Base-by-base conservation (phyloP, 2,888 invertebrate species). In the Elmis aenea region DNA sequence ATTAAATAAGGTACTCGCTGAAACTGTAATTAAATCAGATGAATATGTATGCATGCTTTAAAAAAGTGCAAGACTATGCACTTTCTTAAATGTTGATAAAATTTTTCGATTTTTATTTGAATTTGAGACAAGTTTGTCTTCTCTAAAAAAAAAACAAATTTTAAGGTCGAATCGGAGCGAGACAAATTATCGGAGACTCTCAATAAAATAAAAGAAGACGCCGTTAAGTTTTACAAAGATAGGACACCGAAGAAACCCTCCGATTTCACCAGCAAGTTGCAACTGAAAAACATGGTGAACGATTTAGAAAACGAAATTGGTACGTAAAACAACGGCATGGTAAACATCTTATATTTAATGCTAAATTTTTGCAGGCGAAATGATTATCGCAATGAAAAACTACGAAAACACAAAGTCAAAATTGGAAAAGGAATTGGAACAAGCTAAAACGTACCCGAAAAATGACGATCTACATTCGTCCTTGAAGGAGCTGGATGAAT, bases 251-350 rank as follows among this genome's bases (percentile, higher is more conserved):
- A 85, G 58, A 83, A 81, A 55, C 73, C 81, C 5, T 82, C 82
- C 4, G 86, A 87, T 55, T 67, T 78, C 30, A 81, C 81, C 14
- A 79, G 83, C 1, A 84, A 83, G 66, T 60, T 81, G 27, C 82
- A 83, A 64, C 68, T 90, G 55, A 87, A 83, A 54, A 86, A 79
- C 55, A 86, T 89, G 81, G 81, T 92, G 2, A 83, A 85, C 38
- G 91, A 93, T 47, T 71, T 92, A 50, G 92, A 92, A 67, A 85
- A 78, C 58, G 92, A 94, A 74, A 83, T 91, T 48, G 81, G 83
- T 79, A 67, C 61, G 51, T 36, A 21, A 23, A 5, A 16, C 15
- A 28, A 21, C 10, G 11, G 13, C 9, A 26, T n/a, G 39, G 11
- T 18, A 26, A 16, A 16, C 6, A 13, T 27, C 10, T 13, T 5